Evolutionary conservation across 1,140 invertebrate species (phyloP).

Genomic region (Neodiprion virginianus): DNA sequence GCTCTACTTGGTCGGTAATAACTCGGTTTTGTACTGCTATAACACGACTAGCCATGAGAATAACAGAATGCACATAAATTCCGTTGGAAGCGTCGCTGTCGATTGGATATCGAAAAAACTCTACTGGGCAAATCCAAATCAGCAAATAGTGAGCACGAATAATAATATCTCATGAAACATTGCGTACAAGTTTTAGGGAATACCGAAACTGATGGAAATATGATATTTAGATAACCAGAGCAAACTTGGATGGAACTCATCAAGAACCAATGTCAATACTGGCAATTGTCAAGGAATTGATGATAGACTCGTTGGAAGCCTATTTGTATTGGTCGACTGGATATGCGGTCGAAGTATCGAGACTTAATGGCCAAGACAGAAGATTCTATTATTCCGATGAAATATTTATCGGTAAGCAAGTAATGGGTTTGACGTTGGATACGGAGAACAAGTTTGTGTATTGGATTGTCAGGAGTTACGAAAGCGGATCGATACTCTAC

Average conservation of each 20-base stretch:
- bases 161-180: conserved; percentile 14
- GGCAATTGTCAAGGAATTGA: conserved; percentile 79
- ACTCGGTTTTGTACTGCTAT: conserved; percentile 73
- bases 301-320: conserved; percentile 81
- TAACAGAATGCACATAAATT: conserved; percentile 69
- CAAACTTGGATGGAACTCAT: conserved; percentile 71
- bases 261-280: conserved; percentile 80
- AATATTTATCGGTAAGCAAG: conserved; percentile 81
- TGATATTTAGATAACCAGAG: conserved; percentile 68
- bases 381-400: conserved; percentile 76
- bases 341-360: conserved; percentile 78
- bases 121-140: conserved; percentile 89
- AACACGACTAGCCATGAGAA: conserved; percentile 70
- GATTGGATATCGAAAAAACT: conserved; percentile 89
- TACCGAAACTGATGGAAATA: neutral
- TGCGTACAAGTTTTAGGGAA: neutral
- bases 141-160: conserved; percentile 72
- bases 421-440: conserved; percentile 84
- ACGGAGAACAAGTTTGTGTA: conserved; percentile 75
- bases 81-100: conserved; percentile 80
- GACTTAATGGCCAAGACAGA: conserved; percentile 79
- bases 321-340: conserved; percentile 89
- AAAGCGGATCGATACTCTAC: conserved; percentile 74
- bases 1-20: conserved; percentile 78
- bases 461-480: conserved; percentile 79